Base-by-base conservation (phyloP, 2,113 vertebrate species). In the Toxotes jaculatrix region DNA sequence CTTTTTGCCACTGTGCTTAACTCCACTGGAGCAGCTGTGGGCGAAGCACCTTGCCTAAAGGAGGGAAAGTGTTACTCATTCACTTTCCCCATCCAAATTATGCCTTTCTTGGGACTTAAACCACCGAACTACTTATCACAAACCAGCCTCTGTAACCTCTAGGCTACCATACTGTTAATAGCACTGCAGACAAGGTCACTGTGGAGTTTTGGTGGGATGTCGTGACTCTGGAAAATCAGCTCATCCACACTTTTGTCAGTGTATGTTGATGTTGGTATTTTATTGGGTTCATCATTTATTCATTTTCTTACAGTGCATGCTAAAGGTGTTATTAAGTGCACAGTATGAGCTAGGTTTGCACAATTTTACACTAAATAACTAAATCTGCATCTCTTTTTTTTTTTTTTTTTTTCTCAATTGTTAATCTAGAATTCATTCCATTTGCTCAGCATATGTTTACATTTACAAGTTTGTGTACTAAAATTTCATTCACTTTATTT, bases 11-110 rank as follows among this genome's bases (percentile, higher is more conserved):
- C 74, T 64, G 32, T 74, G 42, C 77, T 83, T 42, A 36, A 72
- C 72, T 82, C 70, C 21, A 63, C 56, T 56, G 49, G 42, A 82
- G 79, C 77, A 85, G 83, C 89, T 85, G 88, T 1, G 67, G 65
- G 62, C 57, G n/a, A 76, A 87, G 79, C 89, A 89, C 89, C 88
- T 86, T 90, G 87, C 81, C 80, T 87, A 17, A 73, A 82, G 84
- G 73, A 87, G 84, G 86, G 81, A 89, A 87, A 90, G 83, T 84
- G 77, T 90, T 89, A 85, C 83, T 91, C 86, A 85, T 80, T 84
- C 17, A 74, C 81, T 70, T 80, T 80, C 75, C 57, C 42, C 59
- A 32, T n/a, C 21, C 55, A 88, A 84, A 88, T 69, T 72, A 83
- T 43, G n/a, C 55, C 72, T 80, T 83, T 74, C 31, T 38, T 65